These are phyloP conservation scores for Lordiphosa clarofinis DNA, from an alignment of 1,140 invertebrate genomes.

Conservation along the genomic window DNA sequence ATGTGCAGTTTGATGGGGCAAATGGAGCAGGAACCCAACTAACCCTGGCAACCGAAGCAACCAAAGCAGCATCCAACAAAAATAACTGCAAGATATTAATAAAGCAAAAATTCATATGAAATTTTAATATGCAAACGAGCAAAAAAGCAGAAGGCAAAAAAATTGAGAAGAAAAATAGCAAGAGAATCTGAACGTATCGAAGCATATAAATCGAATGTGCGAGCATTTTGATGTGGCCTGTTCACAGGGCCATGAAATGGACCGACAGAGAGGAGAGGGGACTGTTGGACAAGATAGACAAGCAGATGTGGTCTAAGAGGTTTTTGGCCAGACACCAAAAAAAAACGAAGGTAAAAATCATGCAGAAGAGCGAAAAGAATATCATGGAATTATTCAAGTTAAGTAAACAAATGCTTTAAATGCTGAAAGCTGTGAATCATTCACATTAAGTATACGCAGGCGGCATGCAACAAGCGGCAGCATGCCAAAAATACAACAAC, in stretches of 20 bases:
- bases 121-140: conserved; percentile 75
- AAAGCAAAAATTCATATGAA: conserved; percentile 75
- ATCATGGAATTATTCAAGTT: conserved; percentile 13
- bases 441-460: conserved; percentile 59
- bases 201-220: conserved; percentile 64
- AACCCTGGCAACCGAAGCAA: conserved; percentile 28
- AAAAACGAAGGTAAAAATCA: conserved; percentile 13
- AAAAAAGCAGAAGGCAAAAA: conserved; percentile 48
- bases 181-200: conserved; percentile 56
- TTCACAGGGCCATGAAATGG: conserved; percentile 34
- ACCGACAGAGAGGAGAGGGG: conserved; percentile 20
- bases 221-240: conserved; percentile 24
- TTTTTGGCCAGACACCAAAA: conserved; percentile 49
- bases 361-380: conserved; percentile 3
- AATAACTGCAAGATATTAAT: conserved; percentile 75
- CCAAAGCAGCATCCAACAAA: conserved; percentile 32
- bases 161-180: conserved; percentile 32
- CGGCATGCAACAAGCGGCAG: conserved; percentile 26
- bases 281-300: conserved; percentile 8
- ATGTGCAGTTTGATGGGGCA: conserved; percentile 69
- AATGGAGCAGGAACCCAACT: conserved; percentile 67
- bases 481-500: conserved; percentile 59
- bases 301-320: conserved; percentile 30
- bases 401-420: neutral
- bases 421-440: conserved; percentile 2